Conservation (phyloP, 2,888 invertebrate genomes). For the Therioaphis trifolii region DNA sequence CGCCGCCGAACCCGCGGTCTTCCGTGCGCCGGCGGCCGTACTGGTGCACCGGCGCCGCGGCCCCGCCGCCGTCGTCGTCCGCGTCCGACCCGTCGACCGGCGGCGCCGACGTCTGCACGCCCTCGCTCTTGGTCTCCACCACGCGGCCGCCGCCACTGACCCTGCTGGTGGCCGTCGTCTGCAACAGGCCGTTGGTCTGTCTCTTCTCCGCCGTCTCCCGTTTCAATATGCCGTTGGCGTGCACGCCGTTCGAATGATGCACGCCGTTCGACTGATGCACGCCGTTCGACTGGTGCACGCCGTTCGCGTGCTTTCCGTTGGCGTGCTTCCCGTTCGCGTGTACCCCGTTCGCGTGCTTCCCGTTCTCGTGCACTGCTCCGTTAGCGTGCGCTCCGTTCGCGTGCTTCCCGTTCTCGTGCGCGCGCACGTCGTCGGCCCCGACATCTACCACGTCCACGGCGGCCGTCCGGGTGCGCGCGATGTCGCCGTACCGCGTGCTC, state of each 20-base stretch:
- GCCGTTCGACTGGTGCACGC: slow-evolving; percentile 3
- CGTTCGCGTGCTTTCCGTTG: too few species aligned
- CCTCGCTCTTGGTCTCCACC: slow-evolving; percentile 21
- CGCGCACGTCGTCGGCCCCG: not conserved
- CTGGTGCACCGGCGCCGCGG: slow-evolving; percentile 31
- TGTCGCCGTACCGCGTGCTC: slow-evolving; percentile 38
- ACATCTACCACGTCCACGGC: not conserved
- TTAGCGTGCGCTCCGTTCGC: not conserved
- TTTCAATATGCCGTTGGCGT: not conserved
- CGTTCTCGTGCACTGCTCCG: not conserved
- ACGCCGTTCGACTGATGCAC: too few species aligned
- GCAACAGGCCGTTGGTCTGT: slow-evolving; percentile 39
- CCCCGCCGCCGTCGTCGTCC: slow-evolving; percentile 6
- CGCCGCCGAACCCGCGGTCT: slow-evolving; percentile 47
- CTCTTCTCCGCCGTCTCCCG: not conserved
- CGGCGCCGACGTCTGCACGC: slow-evolving; percentile 25
- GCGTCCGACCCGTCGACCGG: not conserved
- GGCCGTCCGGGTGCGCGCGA: slow-evolving; percentile 34
- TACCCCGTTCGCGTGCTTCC: not conserved
- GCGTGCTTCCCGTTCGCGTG: not conserved
- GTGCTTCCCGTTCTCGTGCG: not conserved
- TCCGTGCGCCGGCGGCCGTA: slow-evolving; percentile 55
- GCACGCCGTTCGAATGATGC: not conserved
- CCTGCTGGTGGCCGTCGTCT: not conserved
- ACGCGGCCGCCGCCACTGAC: not conserved